A percentile compares a stretch with the other conserved stretches of the same genome.
phyloP scores from a whole-genome alignment of 2,888 invertebrate species.

The Dynastes maya region DNA sequence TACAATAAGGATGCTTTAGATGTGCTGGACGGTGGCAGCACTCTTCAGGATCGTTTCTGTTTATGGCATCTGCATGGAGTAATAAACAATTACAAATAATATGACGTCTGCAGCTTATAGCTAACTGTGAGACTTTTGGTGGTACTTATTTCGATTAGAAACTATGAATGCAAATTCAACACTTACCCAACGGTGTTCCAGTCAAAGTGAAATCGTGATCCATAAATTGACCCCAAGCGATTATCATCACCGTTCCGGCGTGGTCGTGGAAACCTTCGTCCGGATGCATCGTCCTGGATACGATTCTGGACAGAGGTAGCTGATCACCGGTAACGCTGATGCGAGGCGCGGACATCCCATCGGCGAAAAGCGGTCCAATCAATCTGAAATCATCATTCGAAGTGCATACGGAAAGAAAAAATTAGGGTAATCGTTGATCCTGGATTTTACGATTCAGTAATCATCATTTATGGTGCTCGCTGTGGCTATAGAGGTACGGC shows the following conservation, averaged over 20 bases:
- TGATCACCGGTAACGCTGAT: constrained; percentile 84
- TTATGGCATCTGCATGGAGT: constrained; percentile 79
- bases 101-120: neutral
- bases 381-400: constrained; percentile 71
- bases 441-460: constrained; percentile 2
- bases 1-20: constrained; percentile 91
- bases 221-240: constrained; percentile 96
- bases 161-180: neutral
- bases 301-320: constrained; percentile 86
- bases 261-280: constrained; percentile 95
- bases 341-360: constrained; percentile 88
- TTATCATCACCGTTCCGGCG: constrained; percentile 93
- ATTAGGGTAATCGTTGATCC: constrained; percentile 4
- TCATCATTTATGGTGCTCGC: constrained; percentile 12
- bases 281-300: constrained; percentile 92
- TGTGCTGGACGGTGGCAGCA: constrained; percentile 89
- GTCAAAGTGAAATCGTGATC: constrained; percentile 94
- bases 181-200: constrained; percentile 87
- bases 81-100: neutral
- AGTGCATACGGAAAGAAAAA: constrained; percentile 2
- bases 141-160: neutral
- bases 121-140: neutral
- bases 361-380: constrained; percentile 86
- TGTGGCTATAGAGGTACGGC: neutral
- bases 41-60: constrained; percentile 92